Evolutionary conservation across 2,113 vertebrate genomes (phyloP).

Genomic region (Lethenteron camtschaticum): DNA sequence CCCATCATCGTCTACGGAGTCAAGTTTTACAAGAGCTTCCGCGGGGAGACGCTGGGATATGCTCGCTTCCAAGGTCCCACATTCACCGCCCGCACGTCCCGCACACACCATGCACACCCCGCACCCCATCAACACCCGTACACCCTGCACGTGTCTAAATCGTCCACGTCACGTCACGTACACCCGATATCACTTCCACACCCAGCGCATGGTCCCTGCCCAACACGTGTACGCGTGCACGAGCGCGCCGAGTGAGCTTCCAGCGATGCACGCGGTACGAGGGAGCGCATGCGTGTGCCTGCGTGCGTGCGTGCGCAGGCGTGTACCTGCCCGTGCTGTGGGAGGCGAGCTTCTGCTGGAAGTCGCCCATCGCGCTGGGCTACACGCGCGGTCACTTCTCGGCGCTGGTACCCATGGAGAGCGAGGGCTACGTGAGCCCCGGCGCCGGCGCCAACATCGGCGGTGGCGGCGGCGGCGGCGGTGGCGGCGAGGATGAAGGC

Average conservation of each 20-base stretch:
- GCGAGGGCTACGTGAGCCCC: not conserved
- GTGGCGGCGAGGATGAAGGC: not conserved
- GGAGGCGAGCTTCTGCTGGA: constrained; percentile 5
- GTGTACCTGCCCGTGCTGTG: constrained; percentile 5
- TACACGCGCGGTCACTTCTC: constrained; percentile 3
- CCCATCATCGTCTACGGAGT: constrained; percentile 3
- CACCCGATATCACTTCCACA: too few species aligned
- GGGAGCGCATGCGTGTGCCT: too few species aligned
- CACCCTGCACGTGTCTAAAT: too few species aligned
- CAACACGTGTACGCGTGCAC: too few species aligned
- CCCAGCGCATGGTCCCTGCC: too few species aligned
- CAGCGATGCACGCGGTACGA: too few species aligned
- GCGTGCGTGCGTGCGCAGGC: not conserved
- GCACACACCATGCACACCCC: too few species aligned
- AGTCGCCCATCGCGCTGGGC: constrained; percentile 4
- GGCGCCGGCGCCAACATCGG: not conserved
- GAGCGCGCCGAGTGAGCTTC: too few species aligned
- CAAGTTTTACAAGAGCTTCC: constrained; percentile 4
- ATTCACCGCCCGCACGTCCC: too few species aligned
- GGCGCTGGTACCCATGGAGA: constrained; percentile 1
- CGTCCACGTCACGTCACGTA: too few species aligned
- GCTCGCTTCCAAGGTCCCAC: not conserved
- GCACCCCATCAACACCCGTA: too few species aligned
- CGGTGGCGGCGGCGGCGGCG: not conserved
- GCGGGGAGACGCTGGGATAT: constrained; percentile 1